Evolutionary conservation across 2,797 vertebrate genomes (phyloP).

Genomic region (Acipenser transmontanus): DNA sequence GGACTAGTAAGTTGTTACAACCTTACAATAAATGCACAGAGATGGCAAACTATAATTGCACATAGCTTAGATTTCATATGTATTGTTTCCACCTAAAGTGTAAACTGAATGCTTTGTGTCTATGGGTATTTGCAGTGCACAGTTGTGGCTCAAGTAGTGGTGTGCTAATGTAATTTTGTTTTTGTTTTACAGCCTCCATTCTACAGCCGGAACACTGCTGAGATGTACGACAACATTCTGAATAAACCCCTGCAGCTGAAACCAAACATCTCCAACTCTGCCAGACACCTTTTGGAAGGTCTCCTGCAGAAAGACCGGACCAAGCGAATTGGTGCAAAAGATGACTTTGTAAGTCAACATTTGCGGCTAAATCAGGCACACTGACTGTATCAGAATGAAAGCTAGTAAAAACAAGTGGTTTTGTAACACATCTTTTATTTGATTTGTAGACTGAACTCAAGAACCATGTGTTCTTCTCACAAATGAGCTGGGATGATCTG

Average conservation of each 20-base stretch:
- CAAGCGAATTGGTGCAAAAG: conserved; percentile 85
- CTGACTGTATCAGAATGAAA: not conserved
- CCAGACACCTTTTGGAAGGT: conserved; percentile 86
- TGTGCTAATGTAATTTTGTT: not conserved
- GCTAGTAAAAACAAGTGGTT: not conserved
- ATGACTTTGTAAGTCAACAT: conserved; percentile 86
- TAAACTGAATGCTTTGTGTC: too few relatives aligned
- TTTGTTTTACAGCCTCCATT: conserved; percentile 78
- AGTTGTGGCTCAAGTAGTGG: too few relatives aligned
- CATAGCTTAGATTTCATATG: too few relatives aligned
- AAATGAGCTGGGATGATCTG: conserved; percentile 98
- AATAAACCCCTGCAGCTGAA: conserved; percentile 96
- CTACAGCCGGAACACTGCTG: conserved; percentile 94
- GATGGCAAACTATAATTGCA: not conserved
- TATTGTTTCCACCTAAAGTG: too few relatives aligned
- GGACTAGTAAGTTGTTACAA: conserved; percentile 76
- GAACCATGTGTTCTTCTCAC: conserved; percentile 94
- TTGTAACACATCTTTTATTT: conserved; percentile 7
- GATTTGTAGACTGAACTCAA: conserved; percentile 85
- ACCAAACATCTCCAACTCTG: conserved; percentile 95
- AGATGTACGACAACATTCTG: conserved; percentile 98
- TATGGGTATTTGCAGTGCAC: too few relatives aligned
- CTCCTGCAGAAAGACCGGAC: conserved; percentile 92
- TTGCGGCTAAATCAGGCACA: not conserved
- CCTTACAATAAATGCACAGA: not conserved